Evolutionary conservation across 92 coral and sea anemone species (phyloP), one percentile per base, ranked within the genome.

Genomic region (Micromussa lordhowensis): DNA sequence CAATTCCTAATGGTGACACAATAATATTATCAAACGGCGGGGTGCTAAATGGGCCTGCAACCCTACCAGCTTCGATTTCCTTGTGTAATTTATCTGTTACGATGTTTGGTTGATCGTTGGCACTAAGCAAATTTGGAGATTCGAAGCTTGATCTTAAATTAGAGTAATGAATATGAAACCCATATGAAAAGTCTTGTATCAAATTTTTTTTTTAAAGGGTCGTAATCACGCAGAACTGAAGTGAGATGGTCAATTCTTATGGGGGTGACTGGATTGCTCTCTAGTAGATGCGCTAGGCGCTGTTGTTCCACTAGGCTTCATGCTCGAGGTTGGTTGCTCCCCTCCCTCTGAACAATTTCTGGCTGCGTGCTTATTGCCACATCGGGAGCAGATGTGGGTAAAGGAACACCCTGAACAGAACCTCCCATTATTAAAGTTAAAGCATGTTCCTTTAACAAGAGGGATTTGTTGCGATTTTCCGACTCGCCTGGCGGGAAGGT

Each of bases 11-110:
- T 7, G 82, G 88, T 49, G 88, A 85, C 58, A 85, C 73, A 5
- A 54, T 44, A 75, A 85, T 74, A 85, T 49, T 31, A 53, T 48
- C 48, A n/a, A 85, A 85, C 21, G 88, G 88, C 66, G 68, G 80
- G 35, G 63, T 31, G 26, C 53, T 44, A 74, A 85, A 85, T 28
- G 88, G 88, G 51, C 82, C 82, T 74, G 88, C 88, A 48, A 85
- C 73, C 75, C 84, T 53, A 58, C 83, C 29, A 53, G 83, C 83
- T 77, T 86, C 81, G 16, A 75, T 29, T 61, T 86, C 83, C 74
- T n/a, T n/a, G n/a, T 86, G 72, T 53, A 86, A 68, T 59, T 86
- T 64, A 48, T 64, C 85, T 35, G 31, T 38, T 26, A 82, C 76
- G 35, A 69, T 48, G 57, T 69, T 26, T 31, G 85, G 85, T 17